Evolutionary conservation across 2,797 vertebrate species (phyloP).

Genomic region (Sebastes jordani): DNA sequence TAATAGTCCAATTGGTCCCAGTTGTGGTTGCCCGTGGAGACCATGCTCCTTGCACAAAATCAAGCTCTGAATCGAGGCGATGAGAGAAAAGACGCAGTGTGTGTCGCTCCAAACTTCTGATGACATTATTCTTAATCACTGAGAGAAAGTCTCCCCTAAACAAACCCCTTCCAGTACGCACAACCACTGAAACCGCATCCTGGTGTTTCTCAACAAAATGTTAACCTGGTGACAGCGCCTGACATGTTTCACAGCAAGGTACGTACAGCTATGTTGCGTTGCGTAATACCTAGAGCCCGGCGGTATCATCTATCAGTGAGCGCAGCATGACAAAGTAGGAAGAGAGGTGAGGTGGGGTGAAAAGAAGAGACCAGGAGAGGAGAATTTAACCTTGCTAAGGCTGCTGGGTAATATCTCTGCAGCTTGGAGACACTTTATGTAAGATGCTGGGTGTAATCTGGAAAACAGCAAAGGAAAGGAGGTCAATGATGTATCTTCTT

Average conservation of each 20-base stretch:
- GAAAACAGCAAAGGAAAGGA: constrained; percentile 53
- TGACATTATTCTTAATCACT: constrained; percentile 66
- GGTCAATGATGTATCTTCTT: constrained; percentile 50
- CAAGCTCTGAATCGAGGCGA: constrained; percentile 37
- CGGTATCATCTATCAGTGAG: constrained; percentile 38
- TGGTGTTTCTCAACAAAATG: constrained; percentile 63
- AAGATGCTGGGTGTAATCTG: constrained; percentile 52
- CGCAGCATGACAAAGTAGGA: constrained; percentile 19
- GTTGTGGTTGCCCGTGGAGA: constrained; percentile 28
- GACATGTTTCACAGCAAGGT: constrained; percentile 18
- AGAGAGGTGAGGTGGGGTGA: constrained; percentile 47
- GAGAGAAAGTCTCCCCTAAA: constrained; percentile 57
- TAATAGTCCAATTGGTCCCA: constrained; percentile 37
- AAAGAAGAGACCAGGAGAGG: not conserved
- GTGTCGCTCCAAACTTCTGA: constrained; percentile 42
- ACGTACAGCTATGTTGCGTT: constrained; percentile 9
- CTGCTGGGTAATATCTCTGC: constrained; percentile 41
- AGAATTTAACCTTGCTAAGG: constrained; percentile 17
- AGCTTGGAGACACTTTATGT: constrained; percentile 49
- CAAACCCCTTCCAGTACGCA: constrained; percentile 36
- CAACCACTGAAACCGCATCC: constrained; percentile 60
- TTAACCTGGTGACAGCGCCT: constrained; percentile 54
- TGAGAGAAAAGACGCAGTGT: constrained; percentile 50
- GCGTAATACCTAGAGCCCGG: constrained; percentile 21
- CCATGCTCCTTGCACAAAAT: constrained; percentile 13